Evolutionary conservation across 2,888 invertebrate species (phyloP), one percentile per base, ranked within the genome.

Genomic region (Sisyra terminalis): DNA sequence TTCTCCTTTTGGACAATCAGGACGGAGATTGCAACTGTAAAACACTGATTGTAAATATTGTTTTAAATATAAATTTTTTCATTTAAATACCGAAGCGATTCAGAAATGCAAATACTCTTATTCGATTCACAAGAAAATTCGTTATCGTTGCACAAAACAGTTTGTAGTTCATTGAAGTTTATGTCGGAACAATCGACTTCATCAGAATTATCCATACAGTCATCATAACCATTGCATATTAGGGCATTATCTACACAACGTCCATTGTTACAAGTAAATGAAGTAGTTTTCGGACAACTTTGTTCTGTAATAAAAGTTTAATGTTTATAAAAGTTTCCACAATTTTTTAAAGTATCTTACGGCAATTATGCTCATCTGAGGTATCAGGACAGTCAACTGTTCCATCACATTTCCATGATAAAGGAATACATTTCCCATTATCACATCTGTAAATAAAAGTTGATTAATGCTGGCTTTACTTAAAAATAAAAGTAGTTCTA

Each of bases 311-410:
- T 48, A 46, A 2, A 57, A 54, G 44, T n/a, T 29, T 43, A 37
- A 30, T 24, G 7, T 5, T 24, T 24, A n/a, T n/a, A n/a, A 24
- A 24, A 24, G 24, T 24, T 24, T 15, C n/a, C 45, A 39, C 43
- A 46, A 43, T 45, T 51, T 53, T 50, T 47, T 54, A 51, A 40
- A 18, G 2, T 24, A 29, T 24, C 18, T 55, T 57, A 68, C 71
- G 58, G 47, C 74, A 74, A 48, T 66, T 61, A 9, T 73, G 70
- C 57, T 87, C 86, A 51, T 86, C 86, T 1, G 79, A 77, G 9
- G 62, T 65, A 57, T 89, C 88, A 0, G 56, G 51, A 55, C 90
- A 92, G 59, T 92, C 88, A 36, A 64, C 61, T n/a, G 69, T 65
- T 0, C 71, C 71, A 56, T 92, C 81, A 57, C 89, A 89, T 36